Evolutionary conservation across 1,140 invertebrate species (phyloP).

Genomic region (Bombus confusus): DNA sequence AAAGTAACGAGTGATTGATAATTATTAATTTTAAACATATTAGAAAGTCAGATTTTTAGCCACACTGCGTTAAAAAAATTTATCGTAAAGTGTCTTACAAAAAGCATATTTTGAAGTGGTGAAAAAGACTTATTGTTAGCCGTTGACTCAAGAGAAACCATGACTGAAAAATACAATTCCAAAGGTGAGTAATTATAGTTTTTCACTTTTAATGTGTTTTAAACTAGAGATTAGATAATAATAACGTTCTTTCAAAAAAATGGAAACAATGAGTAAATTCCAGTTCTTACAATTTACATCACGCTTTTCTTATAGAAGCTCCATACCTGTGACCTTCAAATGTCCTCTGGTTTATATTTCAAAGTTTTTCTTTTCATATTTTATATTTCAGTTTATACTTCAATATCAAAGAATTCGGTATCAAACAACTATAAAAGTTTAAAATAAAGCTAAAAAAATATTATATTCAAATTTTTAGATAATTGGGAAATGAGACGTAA

Average conservation of each 20-base stretch:
- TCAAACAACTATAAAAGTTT: not conserved
- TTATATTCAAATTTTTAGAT: not conserved
- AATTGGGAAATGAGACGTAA: not conserved
- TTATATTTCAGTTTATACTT: no score
- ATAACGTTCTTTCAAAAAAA: not conserved
- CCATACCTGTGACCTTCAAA: slow-evolving; percentile 42
- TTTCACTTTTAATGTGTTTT: not conserved
- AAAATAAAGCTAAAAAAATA: not conserved
- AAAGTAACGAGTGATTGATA: not conserved
- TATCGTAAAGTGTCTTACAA: not conserved
- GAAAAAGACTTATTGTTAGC: not conserved
- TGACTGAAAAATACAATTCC: slow-evolving; percentile 16
- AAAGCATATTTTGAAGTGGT: no score
- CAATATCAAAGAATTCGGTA: not conserved
- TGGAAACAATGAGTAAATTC: no score
- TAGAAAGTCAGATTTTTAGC: not conserved
- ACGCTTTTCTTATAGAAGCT: no score
- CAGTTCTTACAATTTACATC: not conserved
- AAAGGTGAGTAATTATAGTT: slow-evolving; percentile 26
- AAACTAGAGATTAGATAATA: no score
- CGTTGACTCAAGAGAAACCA: not conserved
- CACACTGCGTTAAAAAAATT: not conserved
- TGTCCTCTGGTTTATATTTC: slow-evolving; percentile 22
- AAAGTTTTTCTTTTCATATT: no score
- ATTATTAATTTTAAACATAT: not conserved